These are phyloP conservation scores for Tenthredo notha DNA, from an alignment of 2,888 invertebrate genomes.

Conservation along the genomic window DNA sequence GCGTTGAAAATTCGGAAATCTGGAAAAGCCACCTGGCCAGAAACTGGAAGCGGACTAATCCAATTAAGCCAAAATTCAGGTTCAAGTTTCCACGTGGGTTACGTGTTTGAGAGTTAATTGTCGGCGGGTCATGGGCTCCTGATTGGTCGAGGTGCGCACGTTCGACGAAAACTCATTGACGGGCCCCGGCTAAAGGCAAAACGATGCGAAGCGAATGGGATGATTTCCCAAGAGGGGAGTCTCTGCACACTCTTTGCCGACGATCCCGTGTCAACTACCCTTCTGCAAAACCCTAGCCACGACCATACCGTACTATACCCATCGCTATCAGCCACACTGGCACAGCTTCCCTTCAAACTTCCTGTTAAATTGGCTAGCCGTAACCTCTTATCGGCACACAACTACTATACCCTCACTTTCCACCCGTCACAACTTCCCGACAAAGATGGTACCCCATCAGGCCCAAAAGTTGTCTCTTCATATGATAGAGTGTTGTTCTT, in stretches of 20 bases:
- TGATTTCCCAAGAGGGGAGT: conserved; percentile 49
- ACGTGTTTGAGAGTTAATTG: conserved; percentile 50
- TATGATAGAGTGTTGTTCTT: background rate
- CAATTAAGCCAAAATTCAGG: conserved; percentile 32
- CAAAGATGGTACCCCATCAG: conserved; percentile 14
- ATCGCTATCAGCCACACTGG: conserved; percentile 23
- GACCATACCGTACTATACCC: background rate
- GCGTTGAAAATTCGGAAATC: background rate
- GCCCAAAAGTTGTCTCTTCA: background rate
- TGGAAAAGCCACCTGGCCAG: conserved; percentile 10
- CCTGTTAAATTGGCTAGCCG: conserved; percentile 32
- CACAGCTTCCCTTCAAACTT: conserved; percentile 37
- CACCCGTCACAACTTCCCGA: background rate
- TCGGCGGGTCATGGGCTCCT: conserved; percentile 23
- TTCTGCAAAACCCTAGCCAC: conserved; percentile 8
- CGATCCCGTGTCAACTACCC: conserved; percentile 47
- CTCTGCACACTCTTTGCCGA: conserved; percentile 39
- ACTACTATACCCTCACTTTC: conserved; percentile 23
- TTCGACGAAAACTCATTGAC: conserved; percentile 48
- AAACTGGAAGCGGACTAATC: conserved; percentile 2
- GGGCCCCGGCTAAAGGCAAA: conserved; percentile 46
- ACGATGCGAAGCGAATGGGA: conserved; percentile 45
- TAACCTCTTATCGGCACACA: conserved; percentile 39
- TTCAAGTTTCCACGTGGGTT: conserved; percentile 30
- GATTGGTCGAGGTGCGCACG: conserved; percentile 47